Conservation (phyloP, 1,140 invertebrate genomes). For the Antheraea pernyi region DNA sequence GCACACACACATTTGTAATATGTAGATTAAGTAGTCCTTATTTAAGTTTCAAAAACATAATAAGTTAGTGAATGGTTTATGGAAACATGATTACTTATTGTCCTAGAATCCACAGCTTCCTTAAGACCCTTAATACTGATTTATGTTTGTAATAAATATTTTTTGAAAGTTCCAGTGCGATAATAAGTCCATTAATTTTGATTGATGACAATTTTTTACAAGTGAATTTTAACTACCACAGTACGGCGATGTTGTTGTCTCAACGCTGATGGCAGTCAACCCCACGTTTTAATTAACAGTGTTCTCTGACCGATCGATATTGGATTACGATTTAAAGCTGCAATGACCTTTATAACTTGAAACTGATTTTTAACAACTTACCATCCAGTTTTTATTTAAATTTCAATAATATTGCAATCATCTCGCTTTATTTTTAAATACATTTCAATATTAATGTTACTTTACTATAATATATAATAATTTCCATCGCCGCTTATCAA, state of each 20-base stretch:
- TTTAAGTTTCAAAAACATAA: too few species aligned
- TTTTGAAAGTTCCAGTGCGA: conserved; percentile 74
- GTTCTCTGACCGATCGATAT: conserved; percentile 47
- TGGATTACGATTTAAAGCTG: conserved; percentile 1
- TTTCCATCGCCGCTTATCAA: too few species aligned
- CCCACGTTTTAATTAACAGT: conserved; percentile 66
- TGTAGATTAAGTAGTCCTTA: too few species aligned
- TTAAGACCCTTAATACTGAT: conserved; percentile 68
- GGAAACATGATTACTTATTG: conserved; percentile 17
- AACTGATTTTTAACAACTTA: conserved; percentile 1
- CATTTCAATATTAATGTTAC: not conserved
- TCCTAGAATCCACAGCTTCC: conserved; percentile 41
- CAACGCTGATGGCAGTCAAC: conserved; percentile 36
- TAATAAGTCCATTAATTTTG: conserved; percentile 79
- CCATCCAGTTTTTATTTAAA: not conserved
- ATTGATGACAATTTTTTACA: conserved; percentile 77
- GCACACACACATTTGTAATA: too few species aligned
- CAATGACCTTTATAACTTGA: not conserved
- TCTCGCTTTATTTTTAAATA: not conserved
- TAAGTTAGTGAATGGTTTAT: not conserved
- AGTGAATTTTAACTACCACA: conserved; percentile 65
- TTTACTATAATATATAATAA: not conserved
- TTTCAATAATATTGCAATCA: not conserved
- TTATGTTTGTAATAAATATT: conserved; percentile 75
- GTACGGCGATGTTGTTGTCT: not conserved